Percentiles rank a stretch among this genome's conserved stretches.
These are phyloP conservation scores for Pampus argenteus DNA, from an alignment of 2,797 vertebrate species.

Conservation along the genomic window DNA sequence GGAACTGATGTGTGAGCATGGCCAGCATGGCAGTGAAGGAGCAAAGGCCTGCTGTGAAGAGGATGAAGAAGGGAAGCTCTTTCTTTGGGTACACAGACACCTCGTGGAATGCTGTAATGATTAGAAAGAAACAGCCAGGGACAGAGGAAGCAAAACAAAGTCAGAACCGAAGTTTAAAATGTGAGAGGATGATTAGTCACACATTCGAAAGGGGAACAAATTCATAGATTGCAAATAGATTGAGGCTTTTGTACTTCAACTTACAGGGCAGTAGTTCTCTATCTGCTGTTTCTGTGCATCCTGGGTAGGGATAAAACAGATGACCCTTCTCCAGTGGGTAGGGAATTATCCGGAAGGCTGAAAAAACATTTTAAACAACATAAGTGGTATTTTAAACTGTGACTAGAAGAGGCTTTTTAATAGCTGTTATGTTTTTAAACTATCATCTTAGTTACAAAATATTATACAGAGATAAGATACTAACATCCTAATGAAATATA, in stretches of 20 bases:
- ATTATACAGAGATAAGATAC: neutral
- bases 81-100: constrained; percentile 99
- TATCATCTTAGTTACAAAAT: neutral
- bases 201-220: neutral
- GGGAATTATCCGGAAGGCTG: constrained; percentile 99
- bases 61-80: constrained; percentile 99
- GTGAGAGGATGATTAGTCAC: neutral
- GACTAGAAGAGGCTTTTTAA: neutral
- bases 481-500: constrained; percentile 12
- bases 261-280: constrained; percentile 97
- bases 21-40: constrained; percentile 99
- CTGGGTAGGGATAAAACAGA: constrained; percentile 98
- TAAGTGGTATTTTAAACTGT: neutral
- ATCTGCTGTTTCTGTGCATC: constrained; percentile 98
- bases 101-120: constrained; percentile 92
- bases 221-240: neutral
- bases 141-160: neutral
- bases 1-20: constrained; percentile 98
- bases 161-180: neutral
- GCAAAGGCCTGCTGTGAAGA: constrained; percentile 98
- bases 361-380: constrained; percentile 13
- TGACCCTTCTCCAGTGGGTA: constrained; percentile 98
- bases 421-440: too few relatives aligned
- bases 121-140: neutral
- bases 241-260: constrained; percentile 54